Percentiles rank a stretch among this genome's conserved stretches.
phyloP scores from a whole-genome alignment of 2,888 invertebrate species.

The Pteria penguin region DNA sequence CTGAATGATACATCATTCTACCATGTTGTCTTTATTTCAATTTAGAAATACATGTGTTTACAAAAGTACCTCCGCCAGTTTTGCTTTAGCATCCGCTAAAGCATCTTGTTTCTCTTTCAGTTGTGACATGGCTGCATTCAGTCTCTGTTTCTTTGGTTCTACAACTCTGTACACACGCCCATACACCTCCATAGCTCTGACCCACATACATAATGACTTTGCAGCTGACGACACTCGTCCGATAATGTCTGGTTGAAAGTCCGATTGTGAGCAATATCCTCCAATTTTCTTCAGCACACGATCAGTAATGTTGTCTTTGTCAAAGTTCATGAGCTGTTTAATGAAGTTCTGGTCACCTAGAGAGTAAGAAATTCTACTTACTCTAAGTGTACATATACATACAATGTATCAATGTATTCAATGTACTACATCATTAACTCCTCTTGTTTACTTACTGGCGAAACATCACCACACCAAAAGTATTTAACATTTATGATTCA shows the following conservation, averaged over 20 bases:
- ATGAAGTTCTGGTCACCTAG: constrained; percentile 80
- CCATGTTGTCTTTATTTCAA: too few species aligned
- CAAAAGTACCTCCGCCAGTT: constrained; percentile 86
- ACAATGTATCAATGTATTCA: too few species aligned
- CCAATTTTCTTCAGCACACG: constrained; percentile 90
- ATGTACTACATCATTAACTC: neutral
- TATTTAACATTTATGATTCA: too few species aligned
- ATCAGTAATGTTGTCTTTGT: constrained; percentile 92
- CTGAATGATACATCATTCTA: too few species aligned
- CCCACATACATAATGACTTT: constrained; percentile 94
- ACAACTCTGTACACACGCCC: constrained; percentile 89
- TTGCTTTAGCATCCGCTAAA: constrained; percentile 88
- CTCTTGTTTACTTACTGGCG: too few species aligned
- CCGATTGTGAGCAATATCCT: constrained; percentile 88
- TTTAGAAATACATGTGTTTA: too few species aligned
- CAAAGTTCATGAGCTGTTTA: constrained; percentile 88
- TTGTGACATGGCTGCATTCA: constrained; percentile 88
- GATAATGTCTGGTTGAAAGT: constrained; percentile 93
- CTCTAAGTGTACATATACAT: too few species aligned
- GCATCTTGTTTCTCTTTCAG: constrained; percentile 89
- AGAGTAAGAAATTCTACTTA: constrained; percentile 5
- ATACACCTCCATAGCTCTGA: constrained; percentile 92
- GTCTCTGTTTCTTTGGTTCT: constrained; percentile 91
- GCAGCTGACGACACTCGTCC: constrained; percentile 91
- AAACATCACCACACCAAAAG: too few species aligned